A percentile compares a stretch with the other conserved stretches of the same genome.
phyloP scores from a whole-genome alignment of 2,888 invertebrate species.

The Stenchaetothrips biformis region DNA sequence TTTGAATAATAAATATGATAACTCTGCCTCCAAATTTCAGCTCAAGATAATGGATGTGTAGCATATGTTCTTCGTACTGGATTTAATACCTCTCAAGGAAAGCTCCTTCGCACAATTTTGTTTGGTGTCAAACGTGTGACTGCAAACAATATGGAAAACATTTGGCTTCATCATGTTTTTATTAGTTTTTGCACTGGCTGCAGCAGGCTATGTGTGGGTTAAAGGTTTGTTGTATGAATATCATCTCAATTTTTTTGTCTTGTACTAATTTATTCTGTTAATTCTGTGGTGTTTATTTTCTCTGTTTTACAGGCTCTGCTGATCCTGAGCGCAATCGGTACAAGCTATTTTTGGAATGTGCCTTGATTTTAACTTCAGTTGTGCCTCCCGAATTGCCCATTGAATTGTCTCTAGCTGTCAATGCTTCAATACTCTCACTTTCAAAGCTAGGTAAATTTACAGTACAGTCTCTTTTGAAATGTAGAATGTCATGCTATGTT shows the following conservation, averaged over 20 bases:
- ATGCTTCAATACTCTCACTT: constrained; percentile 90
- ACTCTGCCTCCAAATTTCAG: constrained; percentile 43
- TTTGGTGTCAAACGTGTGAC: constrained; percentile 98
- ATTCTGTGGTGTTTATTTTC: constrained; percentile 20
- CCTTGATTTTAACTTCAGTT: constrained; percentile 95
- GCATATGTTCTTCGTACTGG: constrained; percentile 95
- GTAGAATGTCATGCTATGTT: constrained; percentile 18
- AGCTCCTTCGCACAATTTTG: constrained; percentile 88
- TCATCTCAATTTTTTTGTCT: constrained; percentile 25
- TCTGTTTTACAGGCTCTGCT: constrained; percentile 57
- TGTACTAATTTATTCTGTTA: constrained; percentile 16
- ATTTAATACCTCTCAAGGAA: constrained; percentile 96
- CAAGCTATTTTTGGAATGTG: constrained; percentile 96
- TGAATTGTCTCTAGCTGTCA: constrained; percentile 95
- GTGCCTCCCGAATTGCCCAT: constrained; percentile 99
- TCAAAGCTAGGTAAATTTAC: constrained; percentile 65
- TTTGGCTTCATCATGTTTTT: constrained; percentile 96
- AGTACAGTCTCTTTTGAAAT: neutral
- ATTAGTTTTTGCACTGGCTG: constrained; percentile 92
- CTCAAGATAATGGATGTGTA: constrained; percentile 95
- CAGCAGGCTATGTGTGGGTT: constrained; percentile 95
- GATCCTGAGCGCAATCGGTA: constrained; percentile 92
- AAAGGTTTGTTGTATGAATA: constrained; percentile 59
- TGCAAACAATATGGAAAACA: constrained; percentile 96
- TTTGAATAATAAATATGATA: neutral